Conservation (phyloP, 37 sponge, comb jelly and placozoan species). For the Spongilla lacustris region DNA sequence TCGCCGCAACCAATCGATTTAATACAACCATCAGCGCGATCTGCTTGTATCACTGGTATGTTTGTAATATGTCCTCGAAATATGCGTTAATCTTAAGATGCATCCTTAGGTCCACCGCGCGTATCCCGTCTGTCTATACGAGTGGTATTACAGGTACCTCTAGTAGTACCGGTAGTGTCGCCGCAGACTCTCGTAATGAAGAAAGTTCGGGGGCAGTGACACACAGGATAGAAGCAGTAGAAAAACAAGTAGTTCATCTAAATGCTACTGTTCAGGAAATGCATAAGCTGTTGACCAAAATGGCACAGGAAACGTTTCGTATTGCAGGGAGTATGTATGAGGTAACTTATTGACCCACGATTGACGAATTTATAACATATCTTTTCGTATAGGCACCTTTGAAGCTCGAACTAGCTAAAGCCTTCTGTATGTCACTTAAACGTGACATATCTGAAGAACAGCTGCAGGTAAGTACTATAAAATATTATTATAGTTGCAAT, state of each 20-base stretch:
- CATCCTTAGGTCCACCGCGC: not conserved
- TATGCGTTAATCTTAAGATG: not conserved
- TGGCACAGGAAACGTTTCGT: constrained; percentile 1
- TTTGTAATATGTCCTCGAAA: not conserved
- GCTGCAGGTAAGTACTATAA: too few relatives aligned
- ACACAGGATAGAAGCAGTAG: not conserved
- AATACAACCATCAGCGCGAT: not conserved
- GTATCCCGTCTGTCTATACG: not conserved
- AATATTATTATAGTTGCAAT: too few relatives aligned
- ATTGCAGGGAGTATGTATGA: not conserved
- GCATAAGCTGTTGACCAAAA: not conserved
- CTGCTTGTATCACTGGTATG: not conserved
- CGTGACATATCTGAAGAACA: too few relatives aligned
- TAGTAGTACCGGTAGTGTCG: constrained; percentile 1
- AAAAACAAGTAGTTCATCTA: not conserved
- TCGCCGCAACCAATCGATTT: not conserved
- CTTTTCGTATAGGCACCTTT: too few relatives aligned
- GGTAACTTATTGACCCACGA: too few relatives aligned
- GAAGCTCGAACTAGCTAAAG: too few relatives aligned
- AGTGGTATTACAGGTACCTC: not conserved
- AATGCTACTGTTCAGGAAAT: not conserved
- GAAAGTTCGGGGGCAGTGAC: not conserved
- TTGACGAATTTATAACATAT: too few relatives aligned
- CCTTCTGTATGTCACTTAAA: too few relatives aligned
- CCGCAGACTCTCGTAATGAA: constrained; percentile 1